phyloP scores from a whole-genome alignment of 2,797 vertebrate genomes.

The Phataginus tetradactyla region DNA sequence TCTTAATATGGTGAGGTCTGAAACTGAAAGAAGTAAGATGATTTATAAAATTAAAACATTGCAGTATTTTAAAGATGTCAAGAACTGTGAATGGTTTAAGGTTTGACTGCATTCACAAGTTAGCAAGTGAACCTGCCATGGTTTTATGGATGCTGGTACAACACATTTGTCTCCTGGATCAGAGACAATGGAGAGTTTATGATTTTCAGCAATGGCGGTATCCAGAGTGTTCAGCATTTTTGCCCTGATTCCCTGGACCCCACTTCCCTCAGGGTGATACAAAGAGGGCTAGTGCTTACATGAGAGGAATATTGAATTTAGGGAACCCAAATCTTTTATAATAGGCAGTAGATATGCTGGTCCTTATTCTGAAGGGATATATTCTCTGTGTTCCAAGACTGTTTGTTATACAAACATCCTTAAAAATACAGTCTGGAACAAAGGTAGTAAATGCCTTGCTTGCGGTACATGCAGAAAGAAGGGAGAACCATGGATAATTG shows the following conservation, averaged over 20 bases:
- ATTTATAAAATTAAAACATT: conserved; percentile 37
- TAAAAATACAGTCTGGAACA: background rate
- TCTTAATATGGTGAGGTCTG: background rate
- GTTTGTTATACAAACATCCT: background rate
- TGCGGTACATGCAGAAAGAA: background rate
- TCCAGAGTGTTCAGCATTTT: background rate
- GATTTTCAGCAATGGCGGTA: background rate
- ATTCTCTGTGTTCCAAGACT: background rate
- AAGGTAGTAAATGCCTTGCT: background rate
- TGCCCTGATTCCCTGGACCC: background rate
- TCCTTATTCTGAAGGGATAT: background rate
- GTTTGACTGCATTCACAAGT: background rate
- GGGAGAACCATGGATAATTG: background rate
- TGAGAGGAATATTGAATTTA: background rate
- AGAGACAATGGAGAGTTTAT: background rate
- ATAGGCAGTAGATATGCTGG: background rate
- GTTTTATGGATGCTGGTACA: background rate
- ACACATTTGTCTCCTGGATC: background rate
- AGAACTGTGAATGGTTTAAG: background rate
- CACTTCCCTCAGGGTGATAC: background rate
- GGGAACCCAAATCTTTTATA: background rate
- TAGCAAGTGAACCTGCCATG: background rate
- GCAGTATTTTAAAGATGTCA: conserved; percentile 9
- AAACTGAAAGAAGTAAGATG: background rate
- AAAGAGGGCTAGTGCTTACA: background rate